Evolutionary conservation across 1,140 invertebrate genomes (phyloP).

Genomic region (Drosophila pallidifrons): DNA sequence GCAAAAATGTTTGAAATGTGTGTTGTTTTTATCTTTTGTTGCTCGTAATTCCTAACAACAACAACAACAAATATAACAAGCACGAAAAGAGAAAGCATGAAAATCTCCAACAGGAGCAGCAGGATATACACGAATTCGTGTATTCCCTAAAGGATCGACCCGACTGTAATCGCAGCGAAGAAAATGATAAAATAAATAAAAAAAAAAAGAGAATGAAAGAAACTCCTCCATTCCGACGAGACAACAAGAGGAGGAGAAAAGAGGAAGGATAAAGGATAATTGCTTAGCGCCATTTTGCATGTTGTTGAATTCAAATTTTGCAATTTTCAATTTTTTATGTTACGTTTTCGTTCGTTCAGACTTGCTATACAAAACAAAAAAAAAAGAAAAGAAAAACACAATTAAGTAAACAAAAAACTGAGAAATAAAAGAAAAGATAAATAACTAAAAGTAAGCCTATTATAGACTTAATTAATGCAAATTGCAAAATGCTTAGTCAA

Average conservation of each 20-base stretch:
- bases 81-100: conserved; percentile 20
- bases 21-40: not conserved
- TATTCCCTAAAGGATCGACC: not conserved
- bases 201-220: conserved; percentile 7
- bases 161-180: conserved; percentile 21
- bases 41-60: conserved; percentile 11
- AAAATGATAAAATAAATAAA: not conserved
- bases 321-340: conserved; percentile 51
- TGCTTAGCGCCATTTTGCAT: conserved; percentile 67
- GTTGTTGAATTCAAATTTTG: conserved; percentile 63
- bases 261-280: conserved; percentile 14
- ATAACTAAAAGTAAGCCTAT: conserved; percentile 69
- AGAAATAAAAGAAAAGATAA: conserved; percentile 41
- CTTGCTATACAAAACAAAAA: conserved; percentile 34
- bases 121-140: conserved; percentile 10
- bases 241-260: conserved; percentile 7
- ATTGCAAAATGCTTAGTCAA: conserved; percentile 81
- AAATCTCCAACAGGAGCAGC: not conserved
- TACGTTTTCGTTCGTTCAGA: conserved; percentile 52
- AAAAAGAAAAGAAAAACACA: conserved; percentile 32
- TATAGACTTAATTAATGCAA: conserved; percentile 81
- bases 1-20: conserved; percentile 29
- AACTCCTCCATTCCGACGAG: not conserved
- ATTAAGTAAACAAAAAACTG: conserved; percentile 34
- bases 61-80: not conserved